phyloP scores from a whole-genome alignment of 2,113 vertebrate species.

The Gambusia affinis region DNA sequence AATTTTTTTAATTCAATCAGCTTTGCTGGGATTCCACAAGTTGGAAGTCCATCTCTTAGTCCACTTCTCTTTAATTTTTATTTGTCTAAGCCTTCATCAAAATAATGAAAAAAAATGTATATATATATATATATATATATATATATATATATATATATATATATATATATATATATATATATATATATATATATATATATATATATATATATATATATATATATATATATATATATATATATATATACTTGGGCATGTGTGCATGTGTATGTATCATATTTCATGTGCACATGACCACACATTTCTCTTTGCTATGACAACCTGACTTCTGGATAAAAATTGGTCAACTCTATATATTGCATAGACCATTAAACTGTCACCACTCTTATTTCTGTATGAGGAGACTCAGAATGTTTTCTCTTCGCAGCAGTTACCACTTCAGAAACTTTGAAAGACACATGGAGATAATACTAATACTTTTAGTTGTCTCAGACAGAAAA shows the following conservation, averaged over 20 bases:
- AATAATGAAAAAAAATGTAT: background rate
- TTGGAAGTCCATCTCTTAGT: background rate
- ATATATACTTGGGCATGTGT: no score
- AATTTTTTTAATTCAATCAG: background rate
- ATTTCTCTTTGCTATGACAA: no score
- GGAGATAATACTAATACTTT: background rate
- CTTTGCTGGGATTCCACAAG: background rate
- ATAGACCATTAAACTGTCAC: conserved; percentile 75
- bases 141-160: no score
- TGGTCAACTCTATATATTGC: background rate
- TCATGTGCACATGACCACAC: background rate
- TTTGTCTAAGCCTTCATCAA: background rate
- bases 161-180: no score
- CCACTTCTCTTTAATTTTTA: background rate
- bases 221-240: no score
- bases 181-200: no score
- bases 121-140: no score
- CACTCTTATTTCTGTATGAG: conserved; percentile 64
- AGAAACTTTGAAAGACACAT: background rate
- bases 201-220: no score
- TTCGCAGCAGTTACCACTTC: conserved; percentile 22
- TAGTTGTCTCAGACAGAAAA: background rate
- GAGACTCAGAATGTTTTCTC: conserved; percentile 48
- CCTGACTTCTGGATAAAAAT: background rate
- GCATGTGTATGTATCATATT: background rate